phyloP scores from a whole-genome alignment of 1,140 invertebrate genomes.

The Hyles euphorbiae region DNA sequence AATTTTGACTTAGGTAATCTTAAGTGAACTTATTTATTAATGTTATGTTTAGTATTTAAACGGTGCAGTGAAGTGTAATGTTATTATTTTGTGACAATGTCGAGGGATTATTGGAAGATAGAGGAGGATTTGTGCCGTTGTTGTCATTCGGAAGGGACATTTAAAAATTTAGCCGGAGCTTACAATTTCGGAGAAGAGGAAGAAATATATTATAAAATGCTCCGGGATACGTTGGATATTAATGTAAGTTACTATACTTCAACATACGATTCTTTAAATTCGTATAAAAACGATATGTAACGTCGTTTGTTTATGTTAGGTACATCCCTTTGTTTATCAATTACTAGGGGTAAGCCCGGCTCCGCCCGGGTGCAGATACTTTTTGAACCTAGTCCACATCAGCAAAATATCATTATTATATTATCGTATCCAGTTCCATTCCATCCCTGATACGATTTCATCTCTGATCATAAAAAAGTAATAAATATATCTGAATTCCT shows the following conservation, averaged over 20 bases:
- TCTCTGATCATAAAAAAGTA: too few relatives aligned
- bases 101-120: conserved; percentile 36
- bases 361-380: too few relatives aligned
- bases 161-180: conserved; percentile 41
- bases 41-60: too few relatives aligned
- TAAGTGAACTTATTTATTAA: too few relatives aligned
- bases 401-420: too few relatives aligned
- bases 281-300: background rate
- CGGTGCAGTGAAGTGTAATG: conserved; percentile 7
- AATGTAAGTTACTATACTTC: conserved; percentile 35
- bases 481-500: too few relatives aligned
- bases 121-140: conserved; percentile 53
- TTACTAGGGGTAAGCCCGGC: too few relatives aligned
- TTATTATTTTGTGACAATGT: conserved; percentile 38
- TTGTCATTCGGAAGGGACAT: conserved; percentile 50
- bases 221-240: conserved; percentile 47
- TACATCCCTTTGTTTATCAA: background rate
- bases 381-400: too few relatives aligned
- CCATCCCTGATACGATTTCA: too few relatives aligned
- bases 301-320: too few relatives aligned
- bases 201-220: conserved; percentile 51
- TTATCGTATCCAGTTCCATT: too few relatives aligned
- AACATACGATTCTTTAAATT: background rate
- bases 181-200: conserved; percentile 23
- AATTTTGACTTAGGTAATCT: too few relatives aligned